Percentiles rank a stretch among this genome's conserved stretches.
phyloP scores from a whole-genome alignment of 2,888 invertebrate species.

The Hypselothyrea guttata region DNA sequence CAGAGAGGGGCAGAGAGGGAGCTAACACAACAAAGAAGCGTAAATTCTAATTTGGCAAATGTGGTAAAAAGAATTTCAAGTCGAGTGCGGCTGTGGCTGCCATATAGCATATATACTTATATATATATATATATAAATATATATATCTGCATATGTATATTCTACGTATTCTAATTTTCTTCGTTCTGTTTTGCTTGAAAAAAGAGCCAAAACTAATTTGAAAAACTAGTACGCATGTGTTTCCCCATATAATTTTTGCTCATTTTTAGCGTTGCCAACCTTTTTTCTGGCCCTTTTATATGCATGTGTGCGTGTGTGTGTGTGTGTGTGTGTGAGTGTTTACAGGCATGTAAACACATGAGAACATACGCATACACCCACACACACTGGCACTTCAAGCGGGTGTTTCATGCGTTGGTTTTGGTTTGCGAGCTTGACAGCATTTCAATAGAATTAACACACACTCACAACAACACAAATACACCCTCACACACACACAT shows the following conservation, averaged over 20 bases:
- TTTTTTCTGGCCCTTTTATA: constrained; percentile 31
- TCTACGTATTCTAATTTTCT: constrained; percentile 27
- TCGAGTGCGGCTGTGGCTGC: constrained; percentile 36
- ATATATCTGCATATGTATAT: constrained; percentile 4
- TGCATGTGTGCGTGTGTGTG: constrained; percentile 15
- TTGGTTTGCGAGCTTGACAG: constrained; percentile 73
- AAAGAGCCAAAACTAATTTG: constrained; percentile 71
- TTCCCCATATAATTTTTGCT: constrained; percentile 52
- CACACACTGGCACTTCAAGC: constrained; percentile 42
- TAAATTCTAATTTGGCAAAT: constrained; percentile 70
- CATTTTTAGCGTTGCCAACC: constrained; percentile 44
- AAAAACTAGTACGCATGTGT: constrained; percentile 65
- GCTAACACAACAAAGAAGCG: constrained; percentile 41
- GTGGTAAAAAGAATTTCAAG: constrained; percentile 65
- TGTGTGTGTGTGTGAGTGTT: constrained; percentile 37
- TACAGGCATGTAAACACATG: constrained; percentile 59
- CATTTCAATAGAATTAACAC: constrained; percentile 78
- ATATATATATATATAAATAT: neutral
- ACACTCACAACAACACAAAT: constrained; percentile 36
- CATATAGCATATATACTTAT: constrained; percentile 25
- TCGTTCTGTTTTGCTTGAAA: constrained; percentile 20
- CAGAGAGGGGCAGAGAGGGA: constrained; percentile 7
- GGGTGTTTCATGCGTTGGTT: constrained; percentile 73
- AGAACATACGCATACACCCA: constrained; percentile 28
- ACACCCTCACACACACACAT: constrained; percentile 35